Conservation (phyloP, 2,113 vertebrate species). For the Clupea harengus region DNA sequence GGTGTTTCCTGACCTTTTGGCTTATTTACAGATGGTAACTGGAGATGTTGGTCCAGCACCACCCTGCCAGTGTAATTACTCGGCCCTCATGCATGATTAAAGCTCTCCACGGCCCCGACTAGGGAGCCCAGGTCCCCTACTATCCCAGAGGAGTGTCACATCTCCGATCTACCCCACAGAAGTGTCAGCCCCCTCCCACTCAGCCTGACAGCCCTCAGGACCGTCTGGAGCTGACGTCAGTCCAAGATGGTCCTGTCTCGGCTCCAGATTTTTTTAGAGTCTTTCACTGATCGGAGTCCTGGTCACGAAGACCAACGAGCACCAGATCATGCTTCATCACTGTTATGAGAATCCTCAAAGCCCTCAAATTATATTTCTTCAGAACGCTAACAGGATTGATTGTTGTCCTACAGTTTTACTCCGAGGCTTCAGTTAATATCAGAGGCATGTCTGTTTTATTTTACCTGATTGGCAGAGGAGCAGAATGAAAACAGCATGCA, state of each 20-base stretch:
- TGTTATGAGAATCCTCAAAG: not conserved
- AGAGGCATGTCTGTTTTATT: too few species aligned
- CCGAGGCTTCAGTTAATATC: too few species aligned
- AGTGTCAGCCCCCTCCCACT: not conserved
- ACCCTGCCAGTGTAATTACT: slow-evolving; percentile 58
- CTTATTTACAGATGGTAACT: slow-evolving; percentile 64
- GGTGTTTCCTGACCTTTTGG: slow-evolving; percentile 46
- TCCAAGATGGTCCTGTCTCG: not conserved
- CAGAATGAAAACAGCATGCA: too few species aligned
- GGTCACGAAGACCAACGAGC: not conserved
- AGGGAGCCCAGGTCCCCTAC: not conserved
- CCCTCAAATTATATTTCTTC: not conserved
- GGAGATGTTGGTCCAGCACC: slow-evolving; percentile 48
- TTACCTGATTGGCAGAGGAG: too few species aligned
- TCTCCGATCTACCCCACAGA: not conserved
- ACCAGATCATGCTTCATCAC: not conserved
- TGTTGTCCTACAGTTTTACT: not conserved
- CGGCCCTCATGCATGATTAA: slow-evolving; percentile 64
- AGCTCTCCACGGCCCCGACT: slow-evolving; percentile 28
- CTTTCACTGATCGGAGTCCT: not conserved
- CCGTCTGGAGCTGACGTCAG: slow-evolving; percentile 10
- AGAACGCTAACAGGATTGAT: not conserved
- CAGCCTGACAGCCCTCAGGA: slow-evolving; percentile 5
- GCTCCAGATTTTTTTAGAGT: not conserved
- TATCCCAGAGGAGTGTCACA: not conserved